A percentile compares a stretch with the other conserved stretches of the same genome.
These are phyloP conservation scores for Numenius arquata DNA, from an alignment of 2,113 vertebrate species.

Conservation along the genomic window DNA sequence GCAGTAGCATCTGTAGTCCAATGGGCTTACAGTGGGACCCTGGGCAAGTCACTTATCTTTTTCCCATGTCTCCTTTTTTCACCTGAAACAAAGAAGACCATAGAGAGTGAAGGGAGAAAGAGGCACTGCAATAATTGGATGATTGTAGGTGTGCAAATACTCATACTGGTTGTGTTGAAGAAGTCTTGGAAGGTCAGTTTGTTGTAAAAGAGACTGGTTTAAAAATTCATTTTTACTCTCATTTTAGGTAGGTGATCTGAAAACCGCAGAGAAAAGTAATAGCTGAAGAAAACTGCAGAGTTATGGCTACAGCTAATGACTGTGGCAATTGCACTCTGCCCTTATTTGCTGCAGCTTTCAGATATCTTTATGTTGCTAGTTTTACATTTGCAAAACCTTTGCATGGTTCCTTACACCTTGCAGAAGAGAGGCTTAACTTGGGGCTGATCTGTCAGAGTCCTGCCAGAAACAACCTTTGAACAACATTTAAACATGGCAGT, in stretches of 20 bases:
- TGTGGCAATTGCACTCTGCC: not conserved
- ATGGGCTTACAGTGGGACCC: not conserved
- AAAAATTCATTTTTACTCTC: not conserved
- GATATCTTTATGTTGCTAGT: not conserved
- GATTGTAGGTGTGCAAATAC: not conserved
- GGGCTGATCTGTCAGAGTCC: not conserved
- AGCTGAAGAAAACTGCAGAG: not conserved
- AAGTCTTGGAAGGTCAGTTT: not conserved
- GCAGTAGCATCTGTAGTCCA: not conserved
- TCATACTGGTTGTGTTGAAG: not conserved
- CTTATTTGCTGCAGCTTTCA: not conserved
- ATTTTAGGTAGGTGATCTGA: not conserved
- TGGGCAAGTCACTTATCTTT: not conserved
- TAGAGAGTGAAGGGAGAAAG: not conserved
- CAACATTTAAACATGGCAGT: not conserved
- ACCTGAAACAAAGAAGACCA: not conserved
- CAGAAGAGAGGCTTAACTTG: not conserved
- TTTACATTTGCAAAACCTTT: not conserved
- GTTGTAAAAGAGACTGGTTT: not conserved
- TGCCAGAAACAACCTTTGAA: not conserved
- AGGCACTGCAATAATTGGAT: not conserved
- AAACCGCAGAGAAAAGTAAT: not conserved
- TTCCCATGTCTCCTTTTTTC: not conserved
- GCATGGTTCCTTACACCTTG: not conserved
- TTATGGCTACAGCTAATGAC: not conserved